phyloP scores from a whole-genome alignment of 2,797 vertebrate genomes.

The Sebastes diploproa region DNA sequence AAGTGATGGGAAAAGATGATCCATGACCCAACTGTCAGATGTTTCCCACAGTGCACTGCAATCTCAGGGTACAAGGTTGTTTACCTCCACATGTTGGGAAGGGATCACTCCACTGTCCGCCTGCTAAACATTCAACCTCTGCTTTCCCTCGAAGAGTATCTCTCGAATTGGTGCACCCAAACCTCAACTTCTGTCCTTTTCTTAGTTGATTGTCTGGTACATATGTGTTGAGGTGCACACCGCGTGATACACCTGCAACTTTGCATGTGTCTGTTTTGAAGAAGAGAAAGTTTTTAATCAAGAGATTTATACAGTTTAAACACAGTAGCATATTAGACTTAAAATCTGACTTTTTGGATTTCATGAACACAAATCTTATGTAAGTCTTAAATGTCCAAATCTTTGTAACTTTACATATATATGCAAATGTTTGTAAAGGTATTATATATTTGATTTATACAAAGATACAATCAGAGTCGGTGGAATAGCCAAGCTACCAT shows the following conservation, averaged over 20 bases:
- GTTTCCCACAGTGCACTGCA: neutral
- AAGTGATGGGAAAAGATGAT: neutral
- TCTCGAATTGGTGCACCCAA: rapidly evolving
- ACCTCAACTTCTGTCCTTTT: neutral
- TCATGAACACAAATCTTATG: neutral
- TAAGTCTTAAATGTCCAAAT: neutral
- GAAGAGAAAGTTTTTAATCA: neutral
- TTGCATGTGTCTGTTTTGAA: constrained; percentile 33
- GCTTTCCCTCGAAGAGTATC: neutral
- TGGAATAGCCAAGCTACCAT: too few species aligned
- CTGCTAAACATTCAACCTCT: constrained; percentile 24
- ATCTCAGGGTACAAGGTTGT: neutral
- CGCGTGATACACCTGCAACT: rapidly evolving
- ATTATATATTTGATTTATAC: neutral
- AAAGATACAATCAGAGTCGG: neutral
- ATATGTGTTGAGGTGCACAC: rapidly evolving
- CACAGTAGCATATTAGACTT: neutral
- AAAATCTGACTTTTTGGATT: neutral
- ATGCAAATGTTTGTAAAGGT: neutral
- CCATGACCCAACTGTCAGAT: neutral
- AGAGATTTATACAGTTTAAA: neutral
- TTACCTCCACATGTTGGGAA: constrained; percentile 58
- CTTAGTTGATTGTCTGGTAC: rapidly evolving
- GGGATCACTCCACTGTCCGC: constrained; percentile 34
- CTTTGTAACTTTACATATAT: neutral